Conservation (phyloP, 2,888 invertebrate genomes). For the Apamea anceps region DNA sequence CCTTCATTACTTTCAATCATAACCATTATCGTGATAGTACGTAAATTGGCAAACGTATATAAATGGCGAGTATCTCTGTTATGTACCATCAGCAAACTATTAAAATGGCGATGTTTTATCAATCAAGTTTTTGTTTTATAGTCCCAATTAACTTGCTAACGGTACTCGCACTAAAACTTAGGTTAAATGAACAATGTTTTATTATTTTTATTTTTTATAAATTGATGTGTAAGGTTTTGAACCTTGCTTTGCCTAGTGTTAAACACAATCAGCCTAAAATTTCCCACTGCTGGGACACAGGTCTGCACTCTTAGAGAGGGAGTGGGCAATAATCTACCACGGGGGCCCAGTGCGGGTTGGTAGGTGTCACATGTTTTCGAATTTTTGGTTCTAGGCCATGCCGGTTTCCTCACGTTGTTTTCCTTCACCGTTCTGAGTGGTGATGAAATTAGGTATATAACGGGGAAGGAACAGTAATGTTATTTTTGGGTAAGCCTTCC, state of each 20-base stretch:
- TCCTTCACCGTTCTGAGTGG: no score
- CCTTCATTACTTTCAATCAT: constrained; percentile 55
- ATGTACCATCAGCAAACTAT: constrained; percentile 47
- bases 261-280: no score
- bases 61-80: constrained; percentile 51
- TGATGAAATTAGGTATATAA: no score
- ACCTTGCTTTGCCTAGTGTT: constrained; percentile 23
- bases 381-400: no score
- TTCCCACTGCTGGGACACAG: no score
- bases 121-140: constrained; percentile 66
- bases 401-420: no score
- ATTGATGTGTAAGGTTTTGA: neutral
- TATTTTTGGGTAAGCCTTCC: no score
- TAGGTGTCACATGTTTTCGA: no score
- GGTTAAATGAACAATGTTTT: constrained; percentile 65
- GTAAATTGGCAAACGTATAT: constrained; percentile 63
- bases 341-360: no score
- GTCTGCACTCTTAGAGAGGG: no score
- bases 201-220: constrained; percentile 44
- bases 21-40: constrained; percentile 55
- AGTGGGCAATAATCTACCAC: no score
- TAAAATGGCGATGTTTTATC: constrained; percentile 58
- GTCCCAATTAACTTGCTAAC: constrained; percentile 63
- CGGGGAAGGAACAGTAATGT: no score
- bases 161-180: constrained; percentile 67